Evolutionary conservation across 2,888 invertebrate species (phyloP), one percentile per base, ranked within the genome.

Genomic region (Eudemis profundana): DNA sequence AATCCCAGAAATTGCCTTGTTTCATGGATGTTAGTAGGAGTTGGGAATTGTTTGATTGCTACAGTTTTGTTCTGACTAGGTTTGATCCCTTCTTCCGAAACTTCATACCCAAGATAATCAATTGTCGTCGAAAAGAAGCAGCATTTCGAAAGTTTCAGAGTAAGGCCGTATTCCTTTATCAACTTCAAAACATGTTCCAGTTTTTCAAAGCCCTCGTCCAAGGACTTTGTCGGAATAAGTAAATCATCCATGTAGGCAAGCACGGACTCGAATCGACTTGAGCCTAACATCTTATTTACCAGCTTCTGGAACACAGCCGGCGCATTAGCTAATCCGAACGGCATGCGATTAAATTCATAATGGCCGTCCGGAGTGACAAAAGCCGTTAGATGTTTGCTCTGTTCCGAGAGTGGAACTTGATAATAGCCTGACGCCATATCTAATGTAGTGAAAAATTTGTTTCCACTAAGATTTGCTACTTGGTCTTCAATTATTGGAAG

Each of bases 41-140:
- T 49, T n/a, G 74, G 74, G 59, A 78, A 78, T 17, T 78, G 53
- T 27, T 49, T 4, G 0, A 84, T 72, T 1, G 78, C 74, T 4
- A 61, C 29, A 4, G 75, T 70, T 68, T 80, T 80, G 1, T 44
- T 42, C 1, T 49, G 15, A 12, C 76, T 78, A 2, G 81, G 81
- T 59, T 65, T 56, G 0, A 82, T 66, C 0, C 77, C 75, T 0
- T 67, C 49, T 14, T 17, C 57, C 10, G 69, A 70, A 27, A 82
- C 72, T 59, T 78, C 75, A 19, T 74, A 74, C 0, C 80, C 82
- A 7, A 82, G 67, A 62, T 78, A 82, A 5, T 78, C 73, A 8
- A 82, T 21, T 19, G 19, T 46, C 2, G 8, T 19, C 7, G 19
- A 17, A 15, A 5, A 8, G 19, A 19, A 10, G 10, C 17, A 36